Conservation (phyloP, 2,797 vertebrate species). For the Parauchenoglanis punctatus region DNA sequence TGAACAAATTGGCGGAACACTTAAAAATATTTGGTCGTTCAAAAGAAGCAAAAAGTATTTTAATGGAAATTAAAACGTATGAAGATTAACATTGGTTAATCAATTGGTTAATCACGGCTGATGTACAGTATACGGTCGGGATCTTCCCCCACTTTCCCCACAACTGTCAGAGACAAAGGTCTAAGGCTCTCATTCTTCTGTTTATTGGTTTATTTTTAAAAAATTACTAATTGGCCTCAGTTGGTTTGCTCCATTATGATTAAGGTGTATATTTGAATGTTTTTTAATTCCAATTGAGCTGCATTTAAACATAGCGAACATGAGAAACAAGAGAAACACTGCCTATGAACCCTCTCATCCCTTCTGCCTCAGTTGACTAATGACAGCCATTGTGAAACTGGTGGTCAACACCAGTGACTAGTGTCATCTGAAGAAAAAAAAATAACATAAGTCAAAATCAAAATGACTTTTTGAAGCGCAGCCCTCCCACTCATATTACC, state of each 20-base stretch:
- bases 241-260: not conserved
- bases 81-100: not conserved
- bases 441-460: constrained; percentile 16
- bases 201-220: not conserved
- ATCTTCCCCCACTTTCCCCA: not conserved
- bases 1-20: not conserved
- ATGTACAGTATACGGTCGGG: not conserved
- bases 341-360: constrained; percentile 1
- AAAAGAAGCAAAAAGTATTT: not conserved
- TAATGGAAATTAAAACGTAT: not conserved
- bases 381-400: constrained; percentile 31
- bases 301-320: not conserved
- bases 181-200: not conserved
- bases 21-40: no score
- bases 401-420: constrained; percentile 29
- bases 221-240: not conserved
- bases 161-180: not conserved
- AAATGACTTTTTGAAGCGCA: constrained; percentile 28
- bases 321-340: not conserved
- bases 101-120: no score
- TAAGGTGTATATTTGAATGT: not conserved
- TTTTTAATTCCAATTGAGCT: not conserved
- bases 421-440: constrained; percentile 14
- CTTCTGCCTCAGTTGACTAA: constrained; percentile 32
- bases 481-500: constrained; percentile 19